Conservation (phyloP, 2,888 invertebrate genomes). For the Girardia tigrina region DNA sequence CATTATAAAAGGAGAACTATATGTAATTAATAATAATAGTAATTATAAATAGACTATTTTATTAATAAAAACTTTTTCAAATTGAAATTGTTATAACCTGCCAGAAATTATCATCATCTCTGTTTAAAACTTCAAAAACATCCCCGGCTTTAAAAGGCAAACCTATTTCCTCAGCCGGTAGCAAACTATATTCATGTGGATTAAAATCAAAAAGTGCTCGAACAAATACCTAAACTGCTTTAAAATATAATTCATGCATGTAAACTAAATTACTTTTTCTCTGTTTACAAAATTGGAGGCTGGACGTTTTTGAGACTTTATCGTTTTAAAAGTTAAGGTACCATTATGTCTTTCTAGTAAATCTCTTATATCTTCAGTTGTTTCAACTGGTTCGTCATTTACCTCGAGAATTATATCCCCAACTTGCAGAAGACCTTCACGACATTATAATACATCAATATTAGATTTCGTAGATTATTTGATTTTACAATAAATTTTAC, state of each 20-base stretch:
- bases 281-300: neutral
- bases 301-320: neutral
- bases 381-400: constrained; percentile 4
- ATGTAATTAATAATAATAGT: too few species aligned
- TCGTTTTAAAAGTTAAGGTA: neutral
- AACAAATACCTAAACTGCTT: constrained; percentile 30
- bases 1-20: too few species aligned
- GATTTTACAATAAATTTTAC: too few species aligned
- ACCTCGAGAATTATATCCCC: neutral
- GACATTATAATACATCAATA: too few species aligned
- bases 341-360: neutral
- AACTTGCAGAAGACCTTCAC: constrained; percentile 4
- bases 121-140: constrained; percentile 35
- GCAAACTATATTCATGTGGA: constrained; percentile 27
- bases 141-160: constrained; percentile 34
- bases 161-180: constrained; percentile 32
- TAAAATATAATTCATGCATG: neutral
- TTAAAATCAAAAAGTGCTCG: constrained; percentile 32
- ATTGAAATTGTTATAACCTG: too few species aligned
- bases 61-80: too few species aligned
- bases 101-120: constrained; percentile 34
- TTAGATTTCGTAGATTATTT: too few species aligned
- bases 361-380: neutral
- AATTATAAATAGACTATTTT: too few species aligned
- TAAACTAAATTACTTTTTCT: neutral